Evolutionary conservation across 2,113 vertebrate genomes (phyloP).

Genomic region (Oryctolagus cuniculus): mOryCun1.1 NC_091432.1:103689001-103689500

Average conservation of each 20-base stretch:
- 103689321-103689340: neutral
- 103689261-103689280: neutral
- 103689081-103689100: neutral
- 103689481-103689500: neutral
- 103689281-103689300: neutral
- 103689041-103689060: fast-evolving
- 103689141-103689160: neutral
- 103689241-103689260: neutral
- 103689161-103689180: neutral
- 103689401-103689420: neutral
- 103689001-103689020: neutral
- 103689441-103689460: neutral
- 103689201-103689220: neutral
- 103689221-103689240: neutral
- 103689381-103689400: neutral
- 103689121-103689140: neutral
- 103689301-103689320: neutral
- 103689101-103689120: too few species aligned
- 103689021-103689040: neutral
- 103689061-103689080: neutral
- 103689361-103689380: neutral
- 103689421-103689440: neutral
- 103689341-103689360: neutral
- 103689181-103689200: neutral
- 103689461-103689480: neutral